Evolutionary conservation across 1,140 invertebrate species (phyloP).

Genomic region (Leptopilina clavipes): DNA sequence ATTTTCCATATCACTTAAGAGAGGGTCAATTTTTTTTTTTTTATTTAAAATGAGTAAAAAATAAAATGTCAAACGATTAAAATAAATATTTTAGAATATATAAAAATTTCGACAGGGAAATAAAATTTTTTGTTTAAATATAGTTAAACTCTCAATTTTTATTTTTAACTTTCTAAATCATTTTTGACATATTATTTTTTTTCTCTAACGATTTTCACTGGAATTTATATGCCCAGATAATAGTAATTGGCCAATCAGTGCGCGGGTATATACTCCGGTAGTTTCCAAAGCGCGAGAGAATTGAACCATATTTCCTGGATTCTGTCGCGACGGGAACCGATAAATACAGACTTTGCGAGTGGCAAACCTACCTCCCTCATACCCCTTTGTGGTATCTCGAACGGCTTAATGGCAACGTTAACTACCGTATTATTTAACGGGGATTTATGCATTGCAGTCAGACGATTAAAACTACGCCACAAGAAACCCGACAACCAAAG

Average conservation of each 20-base stretch:
- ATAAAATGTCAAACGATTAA: too few relatives aligned
- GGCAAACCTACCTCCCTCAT: conserved; percentile 44
- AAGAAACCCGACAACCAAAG: conserved; percentile 14
- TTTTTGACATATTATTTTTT: too few relatives aligned
- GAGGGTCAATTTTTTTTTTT: neutral
- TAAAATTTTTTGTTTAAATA: too few relatives aligned
- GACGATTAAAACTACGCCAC: conserved; percentile 58
- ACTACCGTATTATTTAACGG: conserved; percentile 66
- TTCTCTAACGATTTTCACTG: too few relatives aligned
- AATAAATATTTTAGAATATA: too few relatives aligned
- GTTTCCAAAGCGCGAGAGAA: conserved; percentile 15
- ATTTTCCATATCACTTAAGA: neutral
- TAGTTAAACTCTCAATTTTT: too few relatives aligned
- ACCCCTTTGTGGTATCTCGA: conserved; percentile 61
- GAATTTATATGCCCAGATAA: conserved; percentile 25
- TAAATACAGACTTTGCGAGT: conserved; percentile 59
- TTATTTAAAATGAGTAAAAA: too few relatives aligned
- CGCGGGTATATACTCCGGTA: conserved; percentile 24
- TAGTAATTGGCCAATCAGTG: conserved; percentile 40
- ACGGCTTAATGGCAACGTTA: conserved; percentile 64
- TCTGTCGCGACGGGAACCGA: conserved; percentile 53
- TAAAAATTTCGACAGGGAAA: too few relatives aligned
- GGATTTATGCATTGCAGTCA: conserved; percentile 63
- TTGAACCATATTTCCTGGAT: conserved; percentile 56
- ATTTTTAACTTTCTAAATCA: neutral